Base-by-base conservation (phyloP, 2,888 invertebrate species). In the Agriopis leucophaearia region DNA sequence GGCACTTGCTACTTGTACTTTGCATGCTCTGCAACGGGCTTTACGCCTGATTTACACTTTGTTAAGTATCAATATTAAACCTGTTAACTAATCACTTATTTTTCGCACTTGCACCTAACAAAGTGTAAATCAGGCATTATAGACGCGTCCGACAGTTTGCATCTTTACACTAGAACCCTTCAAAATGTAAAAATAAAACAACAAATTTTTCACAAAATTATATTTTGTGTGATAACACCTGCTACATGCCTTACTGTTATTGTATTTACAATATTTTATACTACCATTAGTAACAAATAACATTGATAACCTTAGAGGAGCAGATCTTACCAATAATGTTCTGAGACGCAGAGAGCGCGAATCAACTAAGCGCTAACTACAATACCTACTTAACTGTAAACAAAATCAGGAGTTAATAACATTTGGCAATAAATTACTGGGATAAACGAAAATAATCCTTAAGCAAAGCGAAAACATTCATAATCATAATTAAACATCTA, bases 191-290 rank as follows among this genome's bases (percentile, higher is more conserved):
- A 83, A 86, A 86, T 81, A 82, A 86, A 87, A 85, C 81, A 72
- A 73, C 80, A 47, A 66, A 74, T 86, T 89, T 91, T 92, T 93
- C 94, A 94, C 94, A 94, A 94, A 94, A 94, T 94, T 94, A 94
- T 94, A 94, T 94, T 94, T 94, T 94, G 94, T 94, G 94, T 94
- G 84, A 94, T 94, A 94, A 94, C 94, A 94, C 94, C 92, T 92
- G 92, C 94, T 94, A 94, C 94, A 94, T 87, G 90, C 92, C 91
- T 91, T 92, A 93, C 79, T 85, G 86, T 89, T 90, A 91, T 83
- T 84, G 79, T 94, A 94, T 93, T 89, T 94, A 93, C 92, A 94
- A 92, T 93, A 94, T 90, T 89, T 88, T 83, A 90, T 92, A 91
- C 90, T 94, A 94, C 91, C 91, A 92, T 94, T 93, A 94, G 94